These are phyloP conservation scores for Equus quagga DNA, from an alignment of 2,113 vertebrate genomes.

Conservation along the genomic window DNA sequence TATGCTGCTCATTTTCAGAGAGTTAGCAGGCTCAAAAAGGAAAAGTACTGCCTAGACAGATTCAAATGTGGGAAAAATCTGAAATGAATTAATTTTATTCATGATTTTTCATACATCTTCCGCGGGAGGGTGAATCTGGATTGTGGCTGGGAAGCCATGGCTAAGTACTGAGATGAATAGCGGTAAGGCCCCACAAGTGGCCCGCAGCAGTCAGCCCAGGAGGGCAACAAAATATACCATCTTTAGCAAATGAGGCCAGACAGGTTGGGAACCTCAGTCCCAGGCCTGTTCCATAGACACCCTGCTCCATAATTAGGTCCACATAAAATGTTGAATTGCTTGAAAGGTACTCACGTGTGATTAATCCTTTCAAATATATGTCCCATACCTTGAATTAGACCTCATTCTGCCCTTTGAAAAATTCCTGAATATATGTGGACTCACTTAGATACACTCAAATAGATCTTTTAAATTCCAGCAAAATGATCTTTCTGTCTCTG, in stretches of 20 bases:
- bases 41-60: not conserved
- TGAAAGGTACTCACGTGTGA: not conserved
- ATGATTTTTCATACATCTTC: not conserved
- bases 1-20: not conserved
- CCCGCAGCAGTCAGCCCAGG: not conserved
- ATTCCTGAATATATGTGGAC: not conserved
- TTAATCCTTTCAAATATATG: not conserved
- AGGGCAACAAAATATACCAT: not conserved
- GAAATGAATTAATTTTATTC: constrained; percentile 28
- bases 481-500: constrained; percentile 16
- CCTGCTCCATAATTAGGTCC: not conserved
- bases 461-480: not conserved
- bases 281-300: not conserved
- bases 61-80: constrained; percentile 6
- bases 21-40: not conserved
- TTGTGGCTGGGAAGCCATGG: not conserved
- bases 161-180: not conserved
- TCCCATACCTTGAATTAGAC: not conserved
- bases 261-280: not conserved
- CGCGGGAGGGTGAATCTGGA: too few species aligned
- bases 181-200: not conserved
- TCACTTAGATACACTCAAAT: not conserved
- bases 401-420: constrained; percentile 13
- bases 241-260: not conserved
- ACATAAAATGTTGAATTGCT: not conserved